Percentiles rank a stretch among this genome's conserved stretches.
These are phyloP conservation scores for Seriola rivoliana DNA, from an alignment of 2,113 vertebrate genomes.

Conservation along the genomic window DNA sequence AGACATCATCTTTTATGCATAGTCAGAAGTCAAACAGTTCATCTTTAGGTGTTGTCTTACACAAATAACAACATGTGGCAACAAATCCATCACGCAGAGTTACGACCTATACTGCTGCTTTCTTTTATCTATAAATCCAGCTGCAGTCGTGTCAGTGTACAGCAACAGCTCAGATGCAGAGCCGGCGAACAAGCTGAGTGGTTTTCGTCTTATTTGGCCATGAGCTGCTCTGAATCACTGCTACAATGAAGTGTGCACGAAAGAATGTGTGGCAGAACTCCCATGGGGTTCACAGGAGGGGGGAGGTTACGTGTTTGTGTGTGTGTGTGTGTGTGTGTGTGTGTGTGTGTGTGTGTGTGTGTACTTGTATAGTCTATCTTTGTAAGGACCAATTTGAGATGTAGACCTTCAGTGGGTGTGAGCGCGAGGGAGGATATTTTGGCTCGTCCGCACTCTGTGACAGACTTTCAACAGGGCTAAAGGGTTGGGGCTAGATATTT, in stretches of 20 bases:
- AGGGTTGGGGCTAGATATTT: no score
- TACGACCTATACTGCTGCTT: neutral
- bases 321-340: neutral
- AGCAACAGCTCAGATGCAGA: neutral
- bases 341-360: slow-evolving; percentile 25
- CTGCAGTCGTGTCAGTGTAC: slow-evolving; percentile 3
- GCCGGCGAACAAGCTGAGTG: neutral
- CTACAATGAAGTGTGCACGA: slow-evolving; percentile 68
- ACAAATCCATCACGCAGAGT: neutral
- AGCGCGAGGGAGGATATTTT: no score
- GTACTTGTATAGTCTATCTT: neutral
- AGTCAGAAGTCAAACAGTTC: no score
- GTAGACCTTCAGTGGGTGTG: neutral
- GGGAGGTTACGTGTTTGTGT: slow-evolving; percentile 24
- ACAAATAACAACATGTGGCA: no score
- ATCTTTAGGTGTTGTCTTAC: no score
- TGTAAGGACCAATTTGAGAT: neutral
- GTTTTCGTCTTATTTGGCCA: slow-evolving; percentile 78
- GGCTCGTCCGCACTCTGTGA: no score
- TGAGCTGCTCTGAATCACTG: slow-evolving; percentile 65
- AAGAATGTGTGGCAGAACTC: slow-evolving; percentile 75
- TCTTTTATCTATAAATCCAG: neutral
- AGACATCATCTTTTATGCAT: no score
- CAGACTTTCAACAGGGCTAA: no score
- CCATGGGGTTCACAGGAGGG: slow-evolving; percentile 23